phyloP scores from a whole-genome alignment of 1,140 invertebrate species.

The Conopomorpha cramerella region DNA sequence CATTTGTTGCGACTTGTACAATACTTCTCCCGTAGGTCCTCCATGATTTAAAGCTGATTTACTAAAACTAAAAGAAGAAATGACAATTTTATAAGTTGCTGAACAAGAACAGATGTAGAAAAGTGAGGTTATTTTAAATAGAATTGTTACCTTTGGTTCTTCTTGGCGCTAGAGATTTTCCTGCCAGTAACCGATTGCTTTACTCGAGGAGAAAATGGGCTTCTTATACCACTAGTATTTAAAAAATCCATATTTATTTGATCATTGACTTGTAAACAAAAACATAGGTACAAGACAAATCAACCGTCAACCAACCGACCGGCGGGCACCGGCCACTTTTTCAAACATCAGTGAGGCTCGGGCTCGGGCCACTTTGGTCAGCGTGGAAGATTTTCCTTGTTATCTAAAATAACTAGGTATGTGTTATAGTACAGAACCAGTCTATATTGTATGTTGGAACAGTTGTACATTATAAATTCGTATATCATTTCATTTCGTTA shows the following conservation, averaged over 20 bases:
- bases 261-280: too few relatives aligned
- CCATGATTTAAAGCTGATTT: slow-evolving; percentile 11
- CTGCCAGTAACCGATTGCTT: slow-evolving; percentile 40
- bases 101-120: slow-evolving; percentile 8
- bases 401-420: too few relatives aligned
- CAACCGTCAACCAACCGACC: too few relatives aligned
- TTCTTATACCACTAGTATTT: slow-evolving; percentile 43
- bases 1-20: slow-evolving; percentile 70
- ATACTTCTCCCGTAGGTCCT: slow-evolving; percentile 63
- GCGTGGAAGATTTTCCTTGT: too few relatives aligned
- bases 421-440: too few relatives aligned
- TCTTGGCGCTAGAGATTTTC: slow-evolving; percentile 43
- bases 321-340: too few relatives aligned
- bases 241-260: slow-evolving; percentile 45
- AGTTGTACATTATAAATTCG: too few relatives aligned
- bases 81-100: slow-evolving; percentile 2
- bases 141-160: slow-evolving; percentile 44
- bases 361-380: too few relatives aligned
- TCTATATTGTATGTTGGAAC: too few relatives aligned
- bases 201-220: slow-evolving; percentile 57
- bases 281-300: too few relatives aligned
- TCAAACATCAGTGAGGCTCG: too few relatives aligned
- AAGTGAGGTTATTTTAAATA: slow-evolving; percentile 16
- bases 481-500: too few relatives aligned
- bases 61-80: slow-evolving; percentile 8